A percentile compares a stretch with the other conserved stretches of the same genome.
Evolutionary conservation across 2,113 vertebrate species (phyloP).

Genomic region (Butorides virescens): DNA sequence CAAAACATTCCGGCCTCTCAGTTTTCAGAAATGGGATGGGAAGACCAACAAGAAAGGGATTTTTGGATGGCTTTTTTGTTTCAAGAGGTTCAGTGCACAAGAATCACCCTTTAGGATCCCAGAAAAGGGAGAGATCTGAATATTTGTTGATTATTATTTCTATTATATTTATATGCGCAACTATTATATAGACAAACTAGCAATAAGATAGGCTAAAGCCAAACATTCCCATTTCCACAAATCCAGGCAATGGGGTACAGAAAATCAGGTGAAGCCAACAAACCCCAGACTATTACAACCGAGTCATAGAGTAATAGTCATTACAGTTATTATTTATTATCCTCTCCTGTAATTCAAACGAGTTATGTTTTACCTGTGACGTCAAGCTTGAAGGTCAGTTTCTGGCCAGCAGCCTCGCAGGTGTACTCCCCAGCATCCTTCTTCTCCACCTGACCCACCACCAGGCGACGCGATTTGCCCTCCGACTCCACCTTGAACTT

Average conservation of each 20-base stretch:
- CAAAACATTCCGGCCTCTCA: neutral
- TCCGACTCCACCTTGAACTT: conserved; percentile 69
- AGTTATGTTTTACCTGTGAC: conserved; percentile 63
- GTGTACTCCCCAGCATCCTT: conserved; percentile 61
- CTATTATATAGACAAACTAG: neutral
- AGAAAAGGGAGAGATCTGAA: neutral
- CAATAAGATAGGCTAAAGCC: neutral
- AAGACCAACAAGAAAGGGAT: neutral
- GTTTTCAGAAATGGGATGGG: neutral
- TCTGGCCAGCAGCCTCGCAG: conserved; percentile 55
- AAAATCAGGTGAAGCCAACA: neutral
- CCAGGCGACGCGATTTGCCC: conserved; percentile 61
- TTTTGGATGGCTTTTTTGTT: neutral
- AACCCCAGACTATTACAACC: rapidly evolving
- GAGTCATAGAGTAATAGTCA: no score
- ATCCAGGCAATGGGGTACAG: neutral
- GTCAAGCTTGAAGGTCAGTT: conserved; percentile 16
- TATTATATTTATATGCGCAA: neutral
- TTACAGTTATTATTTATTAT: neutral
- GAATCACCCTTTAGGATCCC: neutral
- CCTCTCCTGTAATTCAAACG: neutral
- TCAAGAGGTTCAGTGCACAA: neutral
- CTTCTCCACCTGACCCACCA: conserved; percentile 52
- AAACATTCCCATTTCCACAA: neutral
- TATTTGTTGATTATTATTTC: neutral